These are phyloP conservation scores for Nematopogon swammerdamellus DNA, from an alignment of 2,888 invertebrate genomes.

Conservation along the genomic window DNA sequence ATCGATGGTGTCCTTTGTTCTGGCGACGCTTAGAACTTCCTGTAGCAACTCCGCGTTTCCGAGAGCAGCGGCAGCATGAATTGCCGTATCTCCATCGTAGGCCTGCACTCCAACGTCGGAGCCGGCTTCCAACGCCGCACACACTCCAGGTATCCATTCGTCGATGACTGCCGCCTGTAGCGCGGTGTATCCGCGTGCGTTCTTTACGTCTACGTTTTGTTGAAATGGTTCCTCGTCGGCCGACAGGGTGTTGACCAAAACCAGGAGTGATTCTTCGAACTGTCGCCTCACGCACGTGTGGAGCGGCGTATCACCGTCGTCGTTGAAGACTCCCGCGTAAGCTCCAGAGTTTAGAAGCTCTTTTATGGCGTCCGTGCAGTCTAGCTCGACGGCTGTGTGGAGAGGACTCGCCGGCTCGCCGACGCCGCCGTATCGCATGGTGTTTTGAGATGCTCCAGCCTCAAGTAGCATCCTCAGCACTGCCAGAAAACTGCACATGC, in stretches of 20 bases:
- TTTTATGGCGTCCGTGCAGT: constrained; percentile 34
- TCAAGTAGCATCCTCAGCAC: constrained; percentile 27
- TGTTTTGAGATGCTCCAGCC: constrained; percentile 24
- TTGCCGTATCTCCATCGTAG: constrained; percentile 47
- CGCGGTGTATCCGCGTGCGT: constrained; percentile 47
- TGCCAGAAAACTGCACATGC: constrained; percentile 22
- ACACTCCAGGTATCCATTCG: constrained; percentile 50
- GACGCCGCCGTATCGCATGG: constrained; percentile 20
- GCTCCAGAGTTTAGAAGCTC: constrained; percentile 38
- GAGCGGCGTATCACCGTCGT: constrained; percentile 43
- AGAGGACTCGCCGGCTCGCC: constrained; percentile 37
- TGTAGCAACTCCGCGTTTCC: constrained; percentile 45
- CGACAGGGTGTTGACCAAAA: constrained; percentile 33
- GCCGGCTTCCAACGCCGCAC: constrained; percentile 47
- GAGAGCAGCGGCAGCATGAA: constrained; percentile 50
- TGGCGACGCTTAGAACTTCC: constrained; percentile 47
- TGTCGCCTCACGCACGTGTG: constrained; percentile 47
- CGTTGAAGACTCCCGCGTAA: constrained; percentile 33
- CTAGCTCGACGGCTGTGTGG: constrained; percentile 49
- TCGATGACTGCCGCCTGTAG: constrained; percentile 47
- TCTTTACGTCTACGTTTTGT: constrained; percentile 42
- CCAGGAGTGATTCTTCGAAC: constrained; percentile 31
- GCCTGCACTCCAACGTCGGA: constrained; percentile 37
- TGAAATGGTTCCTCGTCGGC: constrained; percentile 31
- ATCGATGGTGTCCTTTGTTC: constrained; percentile 43